Percentiles rank a stretch among this genome's conserved stretches.
Conservation (phyloP, 2,888 invertebrate genomes). For the Hetaerina titia region DNA sequence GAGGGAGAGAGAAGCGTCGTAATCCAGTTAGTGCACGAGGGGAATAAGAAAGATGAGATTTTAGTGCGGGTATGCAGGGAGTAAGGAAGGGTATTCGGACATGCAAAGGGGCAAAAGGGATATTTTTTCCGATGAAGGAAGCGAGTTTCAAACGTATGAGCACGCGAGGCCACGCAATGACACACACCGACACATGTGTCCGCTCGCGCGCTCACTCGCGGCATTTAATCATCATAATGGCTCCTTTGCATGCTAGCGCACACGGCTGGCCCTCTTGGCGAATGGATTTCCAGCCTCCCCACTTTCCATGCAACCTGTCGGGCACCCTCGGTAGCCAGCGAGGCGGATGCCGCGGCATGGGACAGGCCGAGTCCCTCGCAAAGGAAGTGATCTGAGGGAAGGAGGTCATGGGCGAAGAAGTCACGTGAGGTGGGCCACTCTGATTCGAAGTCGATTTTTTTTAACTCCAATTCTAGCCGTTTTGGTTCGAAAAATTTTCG, state of each 20-base stretch:
- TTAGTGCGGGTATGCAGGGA: background rate
- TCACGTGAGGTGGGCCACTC: too few relatives aligned
- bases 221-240: slow-evolving; percentile 38
- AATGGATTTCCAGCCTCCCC: background rate
- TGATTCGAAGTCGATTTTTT: background rate
- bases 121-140: background rate
- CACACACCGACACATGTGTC: background rate
- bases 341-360: background rate
- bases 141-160: slow-evolving; percentile 5
- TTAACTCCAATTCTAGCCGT: too few relatives aligned
- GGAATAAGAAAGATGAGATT: background rate
- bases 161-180: background rate
- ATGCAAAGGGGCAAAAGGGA: background rate
- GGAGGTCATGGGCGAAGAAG: too few relatives aligned
- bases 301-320: background rate
- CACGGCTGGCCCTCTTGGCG: background rate
- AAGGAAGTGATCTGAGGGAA: background rate
- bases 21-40: background rate
- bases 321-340: background rate
- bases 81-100: background rate
- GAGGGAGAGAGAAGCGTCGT: background rate
- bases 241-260: slow-evolving; percentile 18
- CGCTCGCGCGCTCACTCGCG: slow-evolving; percentile 9
- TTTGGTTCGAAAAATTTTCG: too few relatives aligned
- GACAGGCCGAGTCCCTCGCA: background rate